Evolutionary conservation across 2,888 invertebrate species (phyloP).

Genomic region (Diabrotica balteata): DNA sequence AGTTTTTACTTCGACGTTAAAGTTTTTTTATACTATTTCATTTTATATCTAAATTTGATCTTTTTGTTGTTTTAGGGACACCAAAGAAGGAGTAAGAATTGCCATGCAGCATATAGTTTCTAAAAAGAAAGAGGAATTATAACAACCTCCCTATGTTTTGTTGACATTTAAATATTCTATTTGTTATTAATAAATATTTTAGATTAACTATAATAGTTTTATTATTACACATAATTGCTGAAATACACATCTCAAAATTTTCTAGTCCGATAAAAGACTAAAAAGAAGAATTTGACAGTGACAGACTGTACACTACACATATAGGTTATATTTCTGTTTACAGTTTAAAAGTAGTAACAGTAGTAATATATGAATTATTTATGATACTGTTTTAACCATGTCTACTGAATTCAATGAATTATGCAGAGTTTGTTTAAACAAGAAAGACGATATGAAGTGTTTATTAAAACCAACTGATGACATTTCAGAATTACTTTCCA

Average conservation of each 20-base stretch:
- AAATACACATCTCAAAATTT: neutral
- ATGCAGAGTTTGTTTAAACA: slow-evolving; percentile 25
- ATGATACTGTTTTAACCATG: neutral
- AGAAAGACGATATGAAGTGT: slow-evolving; percentile 14
- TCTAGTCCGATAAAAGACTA: neutral
- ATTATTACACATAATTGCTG: neutral
- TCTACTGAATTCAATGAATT: slow-evolving; percentile 14
- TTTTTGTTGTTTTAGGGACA: slow-evolving; percentile 34
- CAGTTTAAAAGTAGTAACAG: no score
- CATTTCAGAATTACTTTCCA: slow-evolving; percentile 12
- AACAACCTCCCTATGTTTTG: neutral
- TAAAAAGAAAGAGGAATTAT: slow-evolving; percentile 27
- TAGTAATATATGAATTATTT: no score
- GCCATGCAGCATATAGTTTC: slow-evolving; percentile 21
- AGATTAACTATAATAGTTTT: no score
- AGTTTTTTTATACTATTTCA: no score
- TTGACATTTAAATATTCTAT: neutral
- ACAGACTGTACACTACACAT: neutral
- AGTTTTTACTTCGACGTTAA: no score
- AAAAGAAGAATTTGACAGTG: slow-evolving; percentile 1
- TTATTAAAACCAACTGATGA: slow-evolving; percentile 8
- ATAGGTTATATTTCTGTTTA: neutral
- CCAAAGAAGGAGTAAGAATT: slow-evolving; percentile 28
- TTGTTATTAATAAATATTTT: no score
- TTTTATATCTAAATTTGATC: no score